Conservation (phyloP, 2,888 invertebrate genomes). For the Trichacis sp. region DNA sequence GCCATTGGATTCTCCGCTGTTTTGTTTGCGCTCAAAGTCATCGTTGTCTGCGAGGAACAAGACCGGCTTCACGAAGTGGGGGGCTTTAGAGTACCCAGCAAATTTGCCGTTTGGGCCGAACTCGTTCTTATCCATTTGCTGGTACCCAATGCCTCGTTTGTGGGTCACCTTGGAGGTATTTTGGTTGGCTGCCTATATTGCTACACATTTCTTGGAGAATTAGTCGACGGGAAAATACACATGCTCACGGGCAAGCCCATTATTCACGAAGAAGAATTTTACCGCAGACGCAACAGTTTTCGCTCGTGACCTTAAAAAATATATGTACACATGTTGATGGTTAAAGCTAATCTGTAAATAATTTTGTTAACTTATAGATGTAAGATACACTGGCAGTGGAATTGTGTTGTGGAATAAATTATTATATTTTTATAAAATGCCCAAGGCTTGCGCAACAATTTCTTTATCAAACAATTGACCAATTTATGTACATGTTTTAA, state of each 20-base stretch:
- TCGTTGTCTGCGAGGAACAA: slow-evolving; percentile 65
- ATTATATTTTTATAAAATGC: too few species aligned
- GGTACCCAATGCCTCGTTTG: slow-evolving; percentile 75
- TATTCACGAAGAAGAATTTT: slow-evolving; percentile 64
- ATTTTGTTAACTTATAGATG: too few species aligned
- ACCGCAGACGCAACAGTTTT: slow-evolving; percentile 58
- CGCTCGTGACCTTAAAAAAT: too few species aligned
- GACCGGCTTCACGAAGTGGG: slow-evolving; percentile 59
- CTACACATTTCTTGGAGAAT: slow-evolving; percentile 66
- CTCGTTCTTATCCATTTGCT: slow-evolving; percentile 74
- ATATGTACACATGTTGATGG: too few species aligned
- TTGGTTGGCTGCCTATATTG: slow-evolving; percentile 73
- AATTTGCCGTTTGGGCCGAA: slow-evolving; percentile 74
- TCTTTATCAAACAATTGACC: too few species aligned
- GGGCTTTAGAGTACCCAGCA: slow-evolving; percentile 69
- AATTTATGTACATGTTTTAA: too few species aligned
- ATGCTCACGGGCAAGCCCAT: slow-evolving; percentile 62
- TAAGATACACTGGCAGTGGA: too few species aligned
- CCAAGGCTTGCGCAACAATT: too few species aligned
- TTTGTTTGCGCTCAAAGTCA: slow-evolving; percentile 75
- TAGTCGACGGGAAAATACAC: slow-evolving; percentile 62
- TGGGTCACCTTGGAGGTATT: slow-evolving; percentile 76
- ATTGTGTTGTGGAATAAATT: too few species aligned
- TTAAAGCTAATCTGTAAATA: too few species aligned
- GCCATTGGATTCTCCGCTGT: slow-evolving; percentile 78